phyloP scores from a whole-genome alignment of 2,113 vertebrate species.

The Chunga burmeisteri region DNA sequence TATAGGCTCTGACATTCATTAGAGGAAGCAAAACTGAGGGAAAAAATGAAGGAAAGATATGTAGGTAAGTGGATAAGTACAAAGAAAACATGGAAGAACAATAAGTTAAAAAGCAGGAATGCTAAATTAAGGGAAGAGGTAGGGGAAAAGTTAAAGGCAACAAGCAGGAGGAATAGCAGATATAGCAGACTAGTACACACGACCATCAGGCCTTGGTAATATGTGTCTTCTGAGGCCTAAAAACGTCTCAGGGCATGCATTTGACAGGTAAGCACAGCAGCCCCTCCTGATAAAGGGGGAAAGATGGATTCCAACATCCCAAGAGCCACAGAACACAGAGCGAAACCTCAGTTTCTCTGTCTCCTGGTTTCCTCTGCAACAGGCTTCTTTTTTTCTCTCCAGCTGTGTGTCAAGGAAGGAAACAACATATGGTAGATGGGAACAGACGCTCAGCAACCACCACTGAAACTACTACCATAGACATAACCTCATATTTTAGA shows the following conservation, averaged over 20 bases:
- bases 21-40: neutral
- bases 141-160: neutral
- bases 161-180: neutral
- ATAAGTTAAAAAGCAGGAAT: neutral
- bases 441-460: neutral
- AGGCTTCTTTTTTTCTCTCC: neutral
- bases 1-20: neutral
- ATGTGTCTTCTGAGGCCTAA: fast-evolving
- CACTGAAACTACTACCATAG: neutral
- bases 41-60: neutral
- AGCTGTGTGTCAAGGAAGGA: neutral
- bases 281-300: neutral
- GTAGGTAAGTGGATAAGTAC: neutral
- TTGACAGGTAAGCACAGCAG: neutral
- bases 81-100: neutral
- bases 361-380: neutral
- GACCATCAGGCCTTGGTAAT: neutral
- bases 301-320: neutral
- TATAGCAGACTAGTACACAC: neutral
- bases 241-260: no score
- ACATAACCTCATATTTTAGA: neutral
- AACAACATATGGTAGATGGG: neutral
- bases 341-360: neutral
- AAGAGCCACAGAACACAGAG: fast-evolving
- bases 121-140: neutral